These are phyloP conservation scores for Pampusana beccarii DNA, from an alignment of 2,113 vertebrate species.

Conservation along the genomic window DNA sequence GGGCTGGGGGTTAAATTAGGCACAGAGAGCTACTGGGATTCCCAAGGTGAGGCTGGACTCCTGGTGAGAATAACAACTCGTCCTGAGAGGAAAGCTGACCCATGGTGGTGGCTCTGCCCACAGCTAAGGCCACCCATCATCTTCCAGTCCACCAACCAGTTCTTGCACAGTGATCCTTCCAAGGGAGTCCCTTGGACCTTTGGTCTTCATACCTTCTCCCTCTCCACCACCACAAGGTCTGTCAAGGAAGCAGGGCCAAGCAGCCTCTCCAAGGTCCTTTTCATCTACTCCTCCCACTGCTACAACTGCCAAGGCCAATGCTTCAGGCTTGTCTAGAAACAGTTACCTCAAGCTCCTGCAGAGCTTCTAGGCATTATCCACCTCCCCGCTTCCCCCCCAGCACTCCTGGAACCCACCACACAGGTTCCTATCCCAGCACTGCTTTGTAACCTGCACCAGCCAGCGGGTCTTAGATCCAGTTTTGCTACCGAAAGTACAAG, in stretches of 20 bases:
- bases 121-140: neutral
- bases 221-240: neutral
- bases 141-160: neutral
- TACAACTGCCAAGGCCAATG: neutral
- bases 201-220: neutral
- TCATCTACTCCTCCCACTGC: neutral
- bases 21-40: neutral
- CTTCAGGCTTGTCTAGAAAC: neutral
- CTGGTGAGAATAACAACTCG: neutral
- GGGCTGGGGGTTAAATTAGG: neutral
- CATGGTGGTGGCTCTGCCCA: neutral
- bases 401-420: neutral
- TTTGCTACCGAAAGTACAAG: neutral
- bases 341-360: neutral
- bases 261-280: neutral
- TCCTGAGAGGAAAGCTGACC: neutral
- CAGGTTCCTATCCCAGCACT: neutral
- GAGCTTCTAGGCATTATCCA: neutral
- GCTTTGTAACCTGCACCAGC: neutral
- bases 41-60: neutral
- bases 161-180: neutral
- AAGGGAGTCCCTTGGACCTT: neutral
- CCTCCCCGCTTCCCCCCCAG: fast-evolving
- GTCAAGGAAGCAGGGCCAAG: neutral
- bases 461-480: neutral